Evolutionary conservation across 2,888 invertebrate species (phyloP).

Genomic region (Himalopsyche kuldschensis): DNA sequence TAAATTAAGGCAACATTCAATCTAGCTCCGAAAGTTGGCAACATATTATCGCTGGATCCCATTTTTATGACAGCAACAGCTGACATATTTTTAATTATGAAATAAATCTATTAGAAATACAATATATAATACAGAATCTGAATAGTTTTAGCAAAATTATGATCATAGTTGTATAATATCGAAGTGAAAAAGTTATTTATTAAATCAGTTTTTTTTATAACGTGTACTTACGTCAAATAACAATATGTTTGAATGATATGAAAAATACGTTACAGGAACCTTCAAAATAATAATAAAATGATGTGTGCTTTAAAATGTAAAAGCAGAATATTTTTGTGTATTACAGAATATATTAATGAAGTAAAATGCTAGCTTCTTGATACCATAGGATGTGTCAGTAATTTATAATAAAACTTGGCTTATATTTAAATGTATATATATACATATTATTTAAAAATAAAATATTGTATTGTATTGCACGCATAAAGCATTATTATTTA

Average conservation of each 20-base stretch:
- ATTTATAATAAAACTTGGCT: not conserved
- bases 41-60: not conserved
- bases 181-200: not conserved
- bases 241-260: not conserved
- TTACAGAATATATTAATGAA: not conserved
- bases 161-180: not conserved
- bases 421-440: not conserved
- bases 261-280: not conserved
- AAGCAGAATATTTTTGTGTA: not conserved
- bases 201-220: not conserved
- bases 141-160: not conserved
- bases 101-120: not conserved
- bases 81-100: not conserved
- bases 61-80: not conserved
- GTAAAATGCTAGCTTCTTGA: not conserved
- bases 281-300: not conserved
- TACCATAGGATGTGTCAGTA: not conserved
- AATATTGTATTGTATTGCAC: not conserved
- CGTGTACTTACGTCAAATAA: not conserved
- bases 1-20: not conserved
- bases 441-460: not conserved
- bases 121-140: not conserved
- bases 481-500: not conserved
- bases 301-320: not conserved
- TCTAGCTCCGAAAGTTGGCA: not conserved